Base-by-base conservation (phyloP, 2,113 vertebrate genomes). In the Pionites leucogaster region DNA sequence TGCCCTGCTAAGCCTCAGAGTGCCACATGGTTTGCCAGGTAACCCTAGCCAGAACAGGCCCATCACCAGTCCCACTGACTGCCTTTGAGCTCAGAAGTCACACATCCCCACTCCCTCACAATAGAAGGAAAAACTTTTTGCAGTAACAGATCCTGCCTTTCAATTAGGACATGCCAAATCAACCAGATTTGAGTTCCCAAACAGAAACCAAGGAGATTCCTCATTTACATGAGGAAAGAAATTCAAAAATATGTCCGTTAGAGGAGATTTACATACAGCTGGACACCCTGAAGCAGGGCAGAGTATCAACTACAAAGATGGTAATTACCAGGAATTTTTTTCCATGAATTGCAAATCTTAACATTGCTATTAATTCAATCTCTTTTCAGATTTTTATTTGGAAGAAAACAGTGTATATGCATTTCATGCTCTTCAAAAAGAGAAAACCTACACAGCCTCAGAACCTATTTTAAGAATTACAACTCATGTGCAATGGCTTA, bases 221-320 rank as follows among this genome's bases (percentile, higher is more conserved):
- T 90, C 68, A 94, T 90, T 96, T 95, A 65, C 80, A 96, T 72
- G 55, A 90, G 20, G 82, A 93, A 94, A 84, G 80, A 95, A 93
- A 94, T 62, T 90, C 60, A 93, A 82, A 95, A 93, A 76, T 28
- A 59, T 6, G 22, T 44, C n/a, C 62, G 42, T 72, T 65, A 76
- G 64, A 81, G 31, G 80, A 74, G 55, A 96, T 96, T 96, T 97
- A 82, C 93, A 96, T 97, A 96, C 95, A 95, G 92, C 93, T 95
- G 96, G 88, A 76, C 46, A 78, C 47, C 46, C 0, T 94, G 86
- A 94, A 64, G 85, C 72, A 39, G 9, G 60, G 64, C 29, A 92
- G 68, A 82, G 37, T 42, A 94, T 57, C 76, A 92, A 69, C 79
- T 88, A 96, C 72, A 82, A 80, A 84, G 64, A 72, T 8, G 6